Evolutionary conservation across 2,113 vertebrate genomes (phyloP), one percentile per base, ranked within the genome.

Genomic region (Amphiprion ocellaris): DNA sequence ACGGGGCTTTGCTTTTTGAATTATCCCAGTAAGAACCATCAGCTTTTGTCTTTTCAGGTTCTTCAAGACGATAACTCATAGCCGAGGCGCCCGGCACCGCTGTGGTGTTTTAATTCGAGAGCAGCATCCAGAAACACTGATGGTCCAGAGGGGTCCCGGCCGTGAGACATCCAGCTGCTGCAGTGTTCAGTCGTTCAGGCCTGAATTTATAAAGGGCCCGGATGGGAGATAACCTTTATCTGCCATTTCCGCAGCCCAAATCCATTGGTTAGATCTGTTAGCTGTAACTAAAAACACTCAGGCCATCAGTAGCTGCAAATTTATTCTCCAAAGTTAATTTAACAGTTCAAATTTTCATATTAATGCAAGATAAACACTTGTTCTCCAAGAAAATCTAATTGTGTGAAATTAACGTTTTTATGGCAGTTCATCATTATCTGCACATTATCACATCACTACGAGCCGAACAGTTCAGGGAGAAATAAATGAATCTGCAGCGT

Each of bases 11-110:
- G 58, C 44, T 23, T 15, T 21, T 46, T 47, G 24, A 71, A 49
- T 87, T 16, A 46, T 71, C 73, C 52, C 71, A 62, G 52, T 65
- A 41, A 64, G 55, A 89, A 84, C 46, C 75, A 72, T 87, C 81
- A 85, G 79, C 76, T 90, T 88, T 89, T 95, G 84, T 94, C 83
- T 90, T 82, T 89, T 82, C 94, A 98, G 97, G 95, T 97, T 94
- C 95, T 96, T 91, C 96, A 95, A 91, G 93, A 94, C 83, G 95
- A 96, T 97, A 97, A 97, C 89, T 93, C 96, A 81, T 98, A 97
- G 94, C 87, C 61, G 69, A 47, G 15, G 37, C 37, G 30, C 54
- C 74, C 71, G 0, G 65, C 52, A 53, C 53, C 50, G 28, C 70
- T 61, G 71, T 67, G 76, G 72, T 60, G 66, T 79, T 89, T 89